These are phyloP conservation scores for Hypomesus transpacificus DNA, from an alignment of 2,113 vertebrate species.

Conservation along the genomic window DNA sequence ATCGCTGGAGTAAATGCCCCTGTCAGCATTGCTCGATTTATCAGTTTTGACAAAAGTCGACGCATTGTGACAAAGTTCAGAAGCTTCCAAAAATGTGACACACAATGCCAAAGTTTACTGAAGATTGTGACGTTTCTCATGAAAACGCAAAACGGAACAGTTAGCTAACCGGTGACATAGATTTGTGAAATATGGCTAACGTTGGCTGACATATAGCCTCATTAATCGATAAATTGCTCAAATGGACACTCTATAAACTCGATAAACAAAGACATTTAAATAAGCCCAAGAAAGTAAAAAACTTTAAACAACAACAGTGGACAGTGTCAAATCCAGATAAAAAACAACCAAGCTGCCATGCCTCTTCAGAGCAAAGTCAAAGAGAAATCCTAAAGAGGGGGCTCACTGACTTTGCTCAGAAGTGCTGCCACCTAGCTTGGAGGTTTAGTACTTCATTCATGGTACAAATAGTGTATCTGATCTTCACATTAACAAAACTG, in stretches of 20 bases:
- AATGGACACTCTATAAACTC: too few species aligned
- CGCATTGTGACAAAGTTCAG: conserved; percentile 47
- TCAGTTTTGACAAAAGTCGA: conserved; percentile 44
- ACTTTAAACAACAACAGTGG: too few species aligned
- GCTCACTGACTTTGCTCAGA: neutral
- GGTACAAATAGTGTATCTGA: neutral
- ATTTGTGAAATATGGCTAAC: too few species aligned
- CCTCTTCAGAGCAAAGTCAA: conserved; percentile 6
- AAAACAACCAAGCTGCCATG: neutral
- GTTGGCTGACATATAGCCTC: too few species aligned
- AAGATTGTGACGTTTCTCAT: neutral
- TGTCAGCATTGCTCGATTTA: conserved; percentile 48
- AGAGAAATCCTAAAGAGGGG: neutral
- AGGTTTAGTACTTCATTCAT: neutral
- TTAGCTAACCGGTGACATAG: too few species aligned
- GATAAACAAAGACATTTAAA: too few species aligned
- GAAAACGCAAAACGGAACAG: neutral
- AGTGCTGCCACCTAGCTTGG: conserved; percentile 3
- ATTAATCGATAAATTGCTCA: too few species aligned
- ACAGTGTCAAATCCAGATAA: too few species aligned
- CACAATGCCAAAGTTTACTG: neutral
- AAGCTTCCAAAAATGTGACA: conserved; percentile 19
- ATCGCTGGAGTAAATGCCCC: conserved; percentile 25
- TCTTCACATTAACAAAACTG: neutral
- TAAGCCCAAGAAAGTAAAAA: too few species aligned